These are phyloP conservation scores for Phenacoccus solenopsis DNA, from an alignment of 1,140 invertebrate genomes.

Conservation along the genomic window DNA sequence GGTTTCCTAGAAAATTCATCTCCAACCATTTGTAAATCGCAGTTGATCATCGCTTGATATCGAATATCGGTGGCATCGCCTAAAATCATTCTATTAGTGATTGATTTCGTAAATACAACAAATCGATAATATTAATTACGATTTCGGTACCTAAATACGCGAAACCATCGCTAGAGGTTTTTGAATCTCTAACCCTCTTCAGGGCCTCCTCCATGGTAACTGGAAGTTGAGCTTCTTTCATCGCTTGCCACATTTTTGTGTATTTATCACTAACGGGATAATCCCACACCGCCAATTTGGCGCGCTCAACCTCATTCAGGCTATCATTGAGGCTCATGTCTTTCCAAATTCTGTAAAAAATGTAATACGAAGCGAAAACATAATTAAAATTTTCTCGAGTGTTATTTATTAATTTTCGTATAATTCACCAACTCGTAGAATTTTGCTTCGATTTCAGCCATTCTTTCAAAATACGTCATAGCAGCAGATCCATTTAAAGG, in stretches of 20 bases:
- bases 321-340: constrained; percentile 93
- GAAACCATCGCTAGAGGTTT: constrained; percentile 69
- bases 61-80: constrained; percentile 86
- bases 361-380: not conserved
- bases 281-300: constrained; percentile 94
- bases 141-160: constrained; percentile 63
- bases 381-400: too few species aligned
- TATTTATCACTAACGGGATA: constrained; percentile 97
- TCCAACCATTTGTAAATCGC: constrained; percentile 78
- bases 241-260: constrained; percentile 96
- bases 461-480: constrained; percentile 87
- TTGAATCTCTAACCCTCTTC: constrained; percentile 56
- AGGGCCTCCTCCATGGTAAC: constrained; percentile 62
- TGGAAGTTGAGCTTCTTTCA: constrained; percentile 79
- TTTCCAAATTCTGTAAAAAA: constrained; percentile 77
- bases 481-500: constrained; percentile 71
- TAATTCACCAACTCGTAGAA: constrained; percentile 85
- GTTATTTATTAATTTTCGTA: too few species aligned
- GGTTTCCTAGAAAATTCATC: constrained; percentile 95
- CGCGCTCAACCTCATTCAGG: constrained; percentile 70
- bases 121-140: not conserved
- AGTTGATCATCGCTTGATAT: constrained; percentile 74
- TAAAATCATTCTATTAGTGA: constrained; percentile 28
- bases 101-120: not conserved
- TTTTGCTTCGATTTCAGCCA: constrained; percentile 85